Conservation (phyloP, 2,888 invertebrate genomes). For the Tribolium freemani region DNA sequence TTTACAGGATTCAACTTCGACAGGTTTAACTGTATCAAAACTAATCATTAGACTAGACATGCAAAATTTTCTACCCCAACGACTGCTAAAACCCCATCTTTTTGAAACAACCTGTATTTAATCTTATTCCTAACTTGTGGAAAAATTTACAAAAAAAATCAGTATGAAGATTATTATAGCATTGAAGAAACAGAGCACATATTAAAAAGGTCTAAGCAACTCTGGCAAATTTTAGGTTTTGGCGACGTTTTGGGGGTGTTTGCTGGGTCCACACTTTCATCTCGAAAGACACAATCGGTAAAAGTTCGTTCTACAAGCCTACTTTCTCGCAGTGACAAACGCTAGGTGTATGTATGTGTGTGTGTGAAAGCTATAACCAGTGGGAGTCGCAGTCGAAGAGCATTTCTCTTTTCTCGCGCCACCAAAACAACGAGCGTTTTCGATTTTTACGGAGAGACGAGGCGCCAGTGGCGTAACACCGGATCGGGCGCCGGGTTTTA, state of each 20-base stretch:
- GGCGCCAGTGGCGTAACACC: constrained; percentile 27
- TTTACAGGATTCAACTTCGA: too few species aligned
- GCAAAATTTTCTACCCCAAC: too few species aligned
- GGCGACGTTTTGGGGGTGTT: not conserved
- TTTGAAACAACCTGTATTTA: too few species aligned
- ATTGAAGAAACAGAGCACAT: too few species aligned
- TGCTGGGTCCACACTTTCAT: constrained; percentile 60
- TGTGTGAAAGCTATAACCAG: constrained; percentile 61
- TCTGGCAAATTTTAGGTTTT: not conserved
- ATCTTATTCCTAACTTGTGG: too few species aligned
- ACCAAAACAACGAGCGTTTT: constrained; percentile 44
- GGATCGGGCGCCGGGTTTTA: not conserved
- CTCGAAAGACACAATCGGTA: constrained; percentile 58
- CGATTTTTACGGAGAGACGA: constrained; percentile 36
- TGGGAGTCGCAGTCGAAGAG: constrained; percentile 58
- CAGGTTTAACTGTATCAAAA: too few species aligned
- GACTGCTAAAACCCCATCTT: too few species aligned
- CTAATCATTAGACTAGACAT: too few species aligned
- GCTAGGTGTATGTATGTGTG: constrained; percentile 51
- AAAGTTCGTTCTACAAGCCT: constrained; percentile 67
- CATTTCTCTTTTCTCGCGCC: constrained; percentile 60
- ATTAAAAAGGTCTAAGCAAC: too few species aligned
- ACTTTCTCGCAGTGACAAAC: constrained; percentile 66
- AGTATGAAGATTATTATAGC: too few species aligned
- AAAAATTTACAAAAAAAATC: too few species aligned